phyloP scores from a whole-genome alignment of 2,113 vertebrate genomes.

The Megaceryle torquata region DNA sequence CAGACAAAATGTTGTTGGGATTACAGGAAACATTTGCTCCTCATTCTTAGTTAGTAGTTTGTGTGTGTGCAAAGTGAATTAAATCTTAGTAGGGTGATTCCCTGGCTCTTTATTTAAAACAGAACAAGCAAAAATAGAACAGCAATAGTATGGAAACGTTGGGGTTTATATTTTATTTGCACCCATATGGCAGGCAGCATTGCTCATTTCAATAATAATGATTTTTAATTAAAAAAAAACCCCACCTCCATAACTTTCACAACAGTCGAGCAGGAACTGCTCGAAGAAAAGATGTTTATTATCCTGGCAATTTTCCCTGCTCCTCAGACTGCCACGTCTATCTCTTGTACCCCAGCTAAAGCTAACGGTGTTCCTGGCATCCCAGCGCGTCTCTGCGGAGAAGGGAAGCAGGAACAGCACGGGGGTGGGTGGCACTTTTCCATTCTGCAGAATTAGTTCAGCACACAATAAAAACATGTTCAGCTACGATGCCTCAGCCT shows the following conservation, averaged over 20 bases:
- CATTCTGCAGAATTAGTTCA: neutral
- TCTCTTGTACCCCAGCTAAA: neutral
- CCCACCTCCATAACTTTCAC: neutral
- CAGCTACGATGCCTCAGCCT: neutral
- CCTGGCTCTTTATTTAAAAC: neutral
- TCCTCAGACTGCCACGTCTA: neutral
- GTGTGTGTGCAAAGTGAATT: neutral
- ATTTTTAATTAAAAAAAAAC: constrained; percentile 9
- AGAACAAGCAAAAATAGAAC: neutral
- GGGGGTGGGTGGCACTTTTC: neutral
- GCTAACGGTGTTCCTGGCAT: neutral
- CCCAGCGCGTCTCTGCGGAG: neutral
- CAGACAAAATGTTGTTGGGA: neutral
- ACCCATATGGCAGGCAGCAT: neutral
- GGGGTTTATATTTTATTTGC: neutral
- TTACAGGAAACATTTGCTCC: neutral
- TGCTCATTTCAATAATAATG: neutral
- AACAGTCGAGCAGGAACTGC: neutral
- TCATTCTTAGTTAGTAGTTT: neutral
- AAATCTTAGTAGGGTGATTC: neutral
- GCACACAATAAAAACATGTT: neutral
- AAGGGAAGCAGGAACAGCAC: neutral
- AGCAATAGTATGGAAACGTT: neutral
- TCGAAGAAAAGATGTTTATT: neutral
- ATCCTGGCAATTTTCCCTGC: neutral